Conservation (phyloP, 53 echinoderm and acorn worm species). For the Holothuria scabra region DNA sequence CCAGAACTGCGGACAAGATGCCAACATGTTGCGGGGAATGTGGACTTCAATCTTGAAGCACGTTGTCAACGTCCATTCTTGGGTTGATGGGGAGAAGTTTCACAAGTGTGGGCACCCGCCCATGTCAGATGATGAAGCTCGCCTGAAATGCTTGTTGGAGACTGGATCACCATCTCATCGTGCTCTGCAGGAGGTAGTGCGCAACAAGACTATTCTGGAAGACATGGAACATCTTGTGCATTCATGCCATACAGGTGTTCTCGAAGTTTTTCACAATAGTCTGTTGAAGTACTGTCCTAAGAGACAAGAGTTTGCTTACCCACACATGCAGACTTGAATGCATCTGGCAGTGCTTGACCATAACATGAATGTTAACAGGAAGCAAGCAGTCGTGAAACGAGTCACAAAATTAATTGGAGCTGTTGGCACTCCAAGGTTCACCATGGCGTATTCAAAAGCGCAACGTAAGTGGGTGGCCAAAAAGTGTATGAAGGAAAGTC, state of each 20-base stretch:
- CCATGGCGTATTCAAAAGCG: too few relatives aligned
- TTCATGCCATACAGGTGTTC: slow-evolving; percentile 60
- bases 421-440: neutral
- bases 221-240: slow-evolving; percentile 40
- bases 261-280: slow-evolving; percentile 62
- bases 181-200: slow-evolving; percentile 27
- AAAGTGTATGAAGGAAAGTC: slow-evolving; percentile 2
- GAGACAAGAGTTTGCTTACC: slow-evolving; percentile 48
- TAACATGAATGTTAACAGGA: too few relatives aligned
- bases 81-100: too few relatives aligned
- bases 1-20: slow-evolving; percentile 30
- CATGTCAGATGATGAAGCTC: neutral
- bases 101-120: too few relatives aligned
- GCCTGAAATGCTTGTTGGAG: slow-evolving; percentile 43
- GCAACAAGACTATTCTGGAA: slow-evolving; percentile 42
- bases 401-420: neutral
- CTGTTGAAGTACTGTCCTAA: too few relatives aligned
- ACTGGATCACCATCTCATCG: slow-evolving; percentile 38
- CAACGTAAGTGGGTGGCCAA: neutral
- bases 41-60: slow-evolving; percentile 50
- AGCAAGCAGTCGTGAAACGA: too few relatives aligned
- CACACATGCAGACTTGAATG: slow-evolving; percentile 37
- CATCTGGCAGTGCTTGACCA: too few relatives aligned
- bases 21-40: slow-evolving; percentile 21
- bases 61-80: slow-evolving; percentile 36